Evolutionary conservation across 2,888 invertebrate species (phyloP).

Genomic region (Tetramorium bicarinatum): DNA sequence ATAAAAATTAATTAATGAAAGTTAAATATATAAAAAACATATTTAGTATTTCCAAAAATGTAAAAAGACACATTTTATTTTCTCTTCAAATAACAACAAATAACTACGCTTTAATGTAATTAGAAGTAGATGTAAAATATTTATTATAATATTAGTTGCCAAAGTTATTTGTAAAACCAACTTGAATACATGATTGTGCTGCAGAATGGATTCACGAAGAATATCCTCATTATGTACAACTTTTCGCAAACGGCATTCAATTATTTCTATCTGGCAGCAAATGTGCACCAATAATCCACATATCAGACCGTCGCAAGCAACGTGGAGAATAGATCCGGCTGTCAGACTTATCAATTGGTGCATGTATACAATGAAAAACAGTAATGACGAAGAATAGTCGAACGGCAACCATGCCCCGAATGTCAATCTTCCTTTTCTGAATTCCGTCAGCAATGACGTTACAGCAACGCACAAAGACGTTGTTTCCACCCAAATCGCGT

Average conservation of each 20-base stretch:
- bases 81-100: background rate
- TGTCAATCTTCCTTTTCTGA: conserved; percentile 19
- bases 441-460: conserved; percentile 41
- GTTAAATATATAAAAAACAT: background rate
- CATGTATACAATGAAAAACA: conserved; percentile 46
- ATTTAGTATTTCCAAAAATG: background rate
- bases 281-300: conserved; percentile 44
- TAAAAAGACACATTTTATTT: background rate
- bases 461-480: conserved; percentile 30
- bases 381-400: conserved; percentile 5
- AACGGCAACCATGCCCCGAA: conserved; percentile 55
- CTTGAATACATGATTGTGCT: conserved; percentile 50
- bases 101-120: background rate
- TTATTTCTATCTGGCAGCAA: conserved; percentile 46
- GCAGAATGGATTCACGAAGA: conserved; percentile 36
- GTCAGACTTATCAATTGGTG: conserved; percentile 43
- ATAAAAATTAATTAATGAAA: background rate
- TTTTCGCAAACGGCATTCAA: conserved; percentile 44
- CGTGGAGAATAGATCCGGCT: conserved; percentile 32
- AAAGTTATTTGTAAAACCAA: conserved; percentile 7
- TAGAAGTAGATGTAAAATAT: background rate
- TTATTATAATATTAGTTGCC: background rate
- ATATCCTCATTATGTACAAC: background rate
- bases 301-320: conserved; percentile 52
- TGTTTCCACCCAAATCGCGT: conserved; percentile 41